Evolutionary conservation across 2,113 vertebrate species (phyloP), one percentile per base, ranked within the genome.

Genomic region (Stictonetta naevosa): DNA sequence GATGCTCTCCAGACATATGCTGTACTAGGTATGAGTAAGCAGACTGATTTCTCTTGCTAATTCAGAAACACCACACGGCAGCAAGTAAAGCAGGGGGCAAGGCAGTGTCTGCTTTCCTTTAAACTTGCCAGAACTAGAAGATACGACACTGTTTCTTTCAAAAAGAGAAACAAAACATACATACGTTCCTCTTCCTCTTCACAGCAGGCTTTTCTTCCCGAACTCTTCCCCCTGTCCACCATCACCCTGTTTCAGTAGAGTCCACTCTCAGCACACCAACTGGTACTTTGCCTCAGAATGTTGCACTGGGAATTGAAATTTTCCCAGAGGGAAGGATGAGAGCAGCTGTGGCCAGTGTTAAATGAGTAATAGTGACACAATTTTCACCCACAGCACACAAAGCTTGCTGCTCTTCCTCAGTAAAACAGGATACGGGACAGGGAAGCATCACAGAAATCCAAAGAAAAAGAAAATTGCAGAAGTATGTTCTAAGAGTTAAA

Each of bases 31-130:
- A 53, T 2, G 4, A 73, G 20, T 20, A 90, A 64, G 36, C 5
- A 77, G 16, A 77, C 3, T 48, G 16, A 67, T 60, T 50, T 90
- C 4, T 46, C n/a, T 50, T 33, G 15, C 33, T 73, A 23, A 60
- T 36, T 46, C 55, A 68, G 14, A 36, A 75, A 63, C 33, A 42
- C 8, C 8, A 4, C 42, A 28, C 34, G 38, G n/a, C 1, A 5
- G 66, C 33, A 84, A 69, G 19, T 5, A 67, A 17, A 31, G 26
- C 0, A 0, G 4, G 14, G 58, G 3, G 6, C 0, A 0, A 63
- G 31, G 21, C 18, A 72, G 10, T 7, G 11, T 20, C 58, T 67
- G 44, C 23, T 82, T 59, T 21, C n/a, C 38, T 58, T 77, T 26
- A 55, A 79, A 26, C 55, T 33, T 76, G 69, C 53, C 16, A 44